Evolutionary conservation across 1,140 invertebrate genomes (phyloP).

Genomic region (Bombus haemorrhoidalis): DNA sequence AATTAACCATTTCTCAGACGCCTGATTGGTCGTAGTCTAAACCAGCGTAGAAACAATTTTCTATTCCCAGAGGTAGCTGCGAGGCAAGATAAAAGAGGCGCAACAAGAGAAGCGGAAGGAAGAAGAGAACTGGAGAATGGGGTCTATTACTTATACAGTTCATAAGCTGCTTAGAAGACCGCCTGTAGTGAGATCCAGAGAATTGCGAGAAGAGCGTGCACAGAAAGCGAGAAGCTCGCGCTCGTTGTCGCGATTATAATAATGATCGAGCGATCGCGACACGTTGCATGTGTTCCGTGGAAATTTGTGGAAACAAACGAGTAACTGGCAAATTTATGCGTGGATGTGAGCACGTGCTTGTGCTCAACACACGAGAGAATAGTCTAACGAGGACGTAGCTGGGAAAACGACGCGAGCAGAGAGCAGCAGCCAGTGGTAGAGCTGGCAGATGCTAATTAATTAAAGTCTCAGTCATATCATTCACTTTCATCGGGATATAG

Average conservation of each 20-base stretch:
- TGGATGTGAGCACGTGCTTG: not conserved
- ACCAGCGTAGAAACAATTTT: not conserved
- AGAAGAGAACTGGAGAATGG: not conserved
- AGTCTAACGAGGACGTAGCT: slow-evolving; percentile 20
- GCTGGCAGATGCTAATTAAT: slow-evolving; percentile 57
- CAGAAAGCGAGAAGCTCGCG: slow-evolving; percentile 15
- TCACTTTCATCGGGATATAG: slow-evolving; percentile 62
- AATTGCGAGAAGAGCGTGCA: not conserved
- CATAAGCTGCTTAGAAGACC: slow-evolving; percentile 24
- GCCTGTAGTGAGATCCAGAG: not conserved
- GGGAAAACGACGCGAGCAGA: slow-evolving; percentile 45
- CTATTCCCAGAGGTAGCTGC: not conserved
- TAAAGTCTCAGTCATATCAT: slow-evolving; percentile 53
- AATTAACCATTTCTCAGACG: not conserved
- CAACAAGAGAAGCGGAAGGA: not conserved
- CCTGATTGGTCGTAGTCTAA: not conserved
- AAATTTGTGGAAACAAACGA: slow-evolving; percentile 19
- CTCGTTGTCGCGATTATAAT: slow-evolving; percentile 9
- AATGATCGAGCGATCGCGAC: slow-evolving; percentile 16
- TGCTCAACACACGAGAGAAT: not conserved
- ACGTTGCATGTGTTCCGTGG: slow-evolving; percentile 17
- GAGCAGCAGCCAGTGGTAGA: not conserved
- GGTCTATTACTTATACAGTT: slow-evolving; percentile 30
- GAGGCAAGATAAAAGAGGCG: slow-evolving; percentile 2
- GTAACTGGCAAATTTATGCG: not conserved